phyloP scores from a whole-genome alignment of 1,140 invertebrate genomes.

The Riptortus pedestris region DNA sequence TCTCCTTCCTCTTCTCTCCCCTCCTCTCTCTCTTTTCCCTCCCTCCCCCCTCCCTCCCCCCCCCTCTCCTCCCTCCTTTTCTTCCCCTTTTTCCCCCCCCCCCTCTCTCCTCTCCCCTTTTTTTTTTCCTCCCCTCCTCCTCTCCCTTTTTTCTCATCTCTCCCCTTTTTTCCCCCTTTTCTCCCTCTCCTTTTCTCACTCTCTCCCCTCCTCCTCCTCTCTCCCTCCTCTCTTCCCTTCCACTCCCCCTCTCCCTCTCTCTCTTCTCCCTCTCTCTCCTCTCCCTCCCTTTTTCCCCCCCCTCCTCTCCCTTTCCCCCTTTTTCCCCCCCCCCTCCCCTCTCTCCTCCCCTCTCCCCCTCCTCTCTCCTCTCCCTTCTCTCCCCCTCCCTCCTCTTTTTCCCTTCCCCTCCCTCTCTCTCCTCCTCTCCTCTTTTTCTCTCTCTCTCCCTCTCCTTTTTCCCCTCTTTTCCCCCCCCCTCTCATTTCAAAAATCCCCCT shows the following conservation, averaged over 20 bases:
- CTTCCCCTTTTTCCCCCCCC: background rate
- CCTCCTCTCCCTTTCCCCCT: no score
- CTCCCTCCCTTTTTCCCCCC: no score
- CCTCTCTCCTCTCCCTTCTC: no score
- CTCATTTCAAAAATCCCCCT: no score
- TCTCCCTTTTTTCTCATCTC: background rate
- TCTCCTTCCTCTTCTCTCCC: background rate
- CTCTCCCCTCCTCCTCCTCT: constrained; percentile 18
- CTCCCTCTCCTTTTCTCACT: constrained; percentile 8
- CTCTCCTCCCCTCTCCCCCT: no score
- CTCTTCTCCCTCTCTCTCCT: no score
- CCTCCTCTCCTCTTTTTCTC: no score
- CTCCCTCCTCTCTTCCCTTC: background rate
- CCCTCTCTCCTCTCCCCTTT: background rate
- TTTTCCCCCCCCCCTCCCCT: no score
- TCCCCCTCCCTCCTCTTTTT: no score
- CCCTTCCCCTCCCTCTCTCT: no score
- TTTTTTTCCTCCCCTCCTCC: constrained; percentile 9
- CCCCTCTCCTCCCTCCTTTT: background rate
- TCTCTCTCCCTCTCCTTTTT: no score
- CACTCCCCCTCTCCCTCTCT: constrained; percentile 15
- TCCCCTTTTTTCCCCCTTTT: background rate
- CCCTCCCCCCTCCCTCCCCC: background rate
- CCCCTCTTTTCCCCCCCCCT: no score
- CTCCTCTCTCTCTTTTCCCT: background rate